phyloP scores from a whole-genome alignment of 2,797 vertebrate species.

The Pogonophryne albipinna region DNA sequence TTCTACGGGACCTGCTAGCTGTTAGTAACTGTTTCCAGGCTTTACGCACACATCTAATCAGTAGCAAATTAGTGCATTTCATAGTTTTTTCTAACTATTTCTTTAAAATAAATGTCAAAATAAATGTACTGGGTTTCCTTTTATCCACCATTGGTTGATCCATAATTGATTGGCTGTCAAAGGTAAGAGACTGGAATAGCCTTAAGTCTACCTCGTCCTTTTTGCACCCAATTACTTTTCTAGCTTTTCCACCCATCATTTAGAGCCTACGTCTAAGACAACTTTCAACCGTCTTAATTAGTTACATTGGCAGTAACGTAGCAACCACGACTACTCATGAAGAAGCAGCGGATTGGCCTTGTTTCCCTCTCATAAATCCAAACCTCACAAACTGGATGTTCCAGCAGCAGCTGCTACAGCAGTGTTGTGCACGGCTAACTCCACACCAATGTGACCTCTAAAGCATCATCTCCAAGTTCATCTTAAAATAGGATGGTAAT shows the following conservation, averaged over 20 bases:
- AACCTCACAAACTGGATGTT: neutral
- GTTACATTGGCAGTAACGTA: constrained; percentile 25
- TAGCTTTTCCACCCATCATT: neutral
- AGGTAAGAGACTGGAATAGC: neutral
- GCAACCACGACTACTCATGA: constrained; percentile 42
- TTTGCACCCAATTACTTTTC: neutral
- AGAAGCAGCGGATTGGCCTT: constrained; percentile 3
- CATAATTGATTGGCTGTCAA: neutral
- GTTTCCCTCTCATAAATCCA: constrained; percentile 7
- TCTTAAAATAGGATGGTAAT: constrained; percentile 9
- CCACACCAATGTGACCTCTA: neutral
- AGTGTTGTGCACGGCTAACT: neutral
- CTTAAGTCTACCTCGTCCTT: neutral
- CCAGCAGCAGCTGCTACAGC: constrained; percentile 2
- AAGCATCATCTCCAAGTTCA: constrained; percentile 11
- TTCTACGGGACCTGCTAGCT: too few species aligned
- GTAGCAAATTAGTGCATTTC: too few species aligned
- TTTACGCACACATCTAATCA: too few species aligned
- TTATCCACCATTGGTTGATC: neutral
- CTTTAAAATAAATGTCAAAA: neutral
- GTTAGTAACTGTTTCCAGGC: too few species aligned
- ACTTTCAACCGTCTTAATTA: constrained; percentile 31
- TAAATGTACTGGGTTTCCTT: too few species aligned
- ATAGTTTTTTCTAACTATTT: neutral
- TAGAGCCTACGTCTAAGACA: constrained; percentile 4